Percentiles rank a stretch among this genome's conserved stretches.
Evolutionary conservation across 2,113 vertebrate species (phyloP).

Genomic region (Steatornis caripensis): DNA sequence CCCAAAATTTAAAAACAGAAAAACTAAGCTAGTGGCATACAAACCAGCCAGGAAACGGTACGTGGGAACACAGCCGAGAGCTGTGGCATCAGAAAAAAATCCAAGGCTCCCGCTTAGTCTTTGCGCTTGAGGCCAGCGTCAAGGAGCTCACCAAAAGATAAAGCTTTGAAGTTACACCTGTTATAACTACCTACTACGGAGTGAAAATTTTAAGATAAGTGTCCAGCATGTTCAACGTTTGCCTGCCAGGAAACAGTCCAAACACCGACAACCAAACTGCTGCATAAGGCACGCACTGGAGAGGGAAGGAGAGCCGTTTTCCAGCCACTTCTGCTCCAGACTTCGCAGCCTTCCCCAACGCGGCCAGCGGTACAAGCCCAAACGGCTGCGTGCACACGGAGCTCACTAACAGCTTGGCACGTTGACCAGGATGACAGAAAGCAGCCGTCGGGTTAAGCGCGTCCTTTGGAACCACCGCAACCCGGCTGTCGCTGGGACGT

Average conservation of each 20-base stretch:
- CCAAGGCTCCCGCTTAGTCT: not conserved
- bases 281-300: not conserved
- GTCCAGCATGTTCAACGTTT: not conserved
- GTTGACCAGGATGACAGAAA: not conserved
- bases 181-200: fast-evolving
- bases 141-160: not conserved
- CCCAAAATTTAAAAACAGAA: too few species aligned
- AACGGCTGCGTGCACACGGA: fast-evolving
- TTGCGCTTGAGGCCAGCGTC: not conserved
- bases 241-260: not conserved
- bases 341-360: not conserved
- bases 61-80: not conserved
- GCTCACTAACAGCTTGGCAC: not conserved
- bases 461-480: not conserved
- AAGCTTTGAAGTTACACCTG: not conserved
- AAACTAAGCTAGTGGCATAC: not conserved
- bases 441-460: fast-evolving
- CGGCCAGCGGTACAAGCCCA: fast-evolving
- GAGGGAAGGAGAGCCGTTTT: not conserved
- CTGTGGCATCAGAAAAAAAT: not conserved
- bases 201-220: not conserved
- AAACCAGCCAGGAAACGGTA: not conserved
- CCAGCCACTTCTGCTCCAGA: not conserved
- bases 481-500: too few species aligned
- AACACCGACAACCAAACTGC: not conserved